Evolutionary conservation across 2,113 vertebrate genomes (phyloP).

Genomic region (Camarhynchus parvulus): DNA sequence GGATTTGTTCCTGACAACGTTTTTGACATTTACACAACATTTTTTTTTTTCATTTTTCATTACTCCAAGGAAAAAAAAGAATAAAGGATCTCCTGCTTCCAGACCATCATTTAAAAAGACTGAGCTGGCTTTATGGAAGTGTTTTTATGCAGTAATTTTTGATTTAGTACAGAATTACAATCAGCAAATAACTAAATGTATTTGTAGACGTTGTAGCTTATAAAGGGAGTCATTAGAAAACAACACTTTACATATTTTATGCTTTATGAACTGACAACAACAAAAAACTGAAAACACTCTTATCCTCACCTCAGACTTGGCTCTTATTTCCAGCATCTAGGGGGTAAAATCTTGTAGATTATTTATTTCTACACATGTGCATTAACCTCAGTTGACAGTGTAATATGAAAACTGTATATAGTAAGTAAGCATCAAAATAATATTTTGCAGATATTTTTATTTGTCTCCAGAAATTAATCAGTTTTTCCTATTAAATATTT

Average conservation of each 20-base stretch:
- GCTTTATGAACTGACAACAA: neutral
- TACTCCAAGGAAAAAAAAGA: slow-evolving; percentile 67
- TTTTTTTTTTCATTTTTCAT: slow-evolving; percentile 71
- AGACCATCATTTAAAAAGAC: slow-evolving; percentile 28
- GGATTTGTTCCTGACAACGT: slow-evolving; percentile 70
- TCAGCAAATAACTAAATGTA: neutral
- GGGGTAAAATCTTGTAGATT: neutral
- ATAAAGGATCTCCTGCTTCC: slow-evolving; percentile 52
- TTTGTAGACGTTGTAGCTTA: neutral
- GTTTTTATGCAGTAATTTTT: slow-evolving; percentile 46
- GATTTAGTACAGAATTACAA: slow-evolving; percentile 48
- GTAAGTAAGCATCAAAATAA: neutral
- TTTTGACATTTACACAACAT: slow-evolving; percentile 73
- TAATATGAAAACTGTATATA: neutral
- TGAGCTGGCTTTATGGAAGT: slow-evolving; percentile 16
- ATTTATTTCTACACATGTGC: neutral
- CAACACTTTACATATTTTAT: neutral
- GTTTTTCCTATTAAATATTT: neutral
- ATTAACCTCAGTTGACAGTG: neutral
- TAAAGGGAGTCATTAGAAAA: neutral
- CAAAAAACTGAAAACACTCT: neutral
- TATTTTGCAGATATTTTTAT: neutral
- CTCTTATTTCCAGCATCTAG: neutral
- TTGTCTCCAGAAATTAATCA: neutral
- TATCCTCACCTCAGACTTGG: neutral